Evolutionary conservation across 2,888 invertebrate genomes (phyloP), one percentile per base, ranked within the genome.

Genomic region (Auanema sp.): DNA sequence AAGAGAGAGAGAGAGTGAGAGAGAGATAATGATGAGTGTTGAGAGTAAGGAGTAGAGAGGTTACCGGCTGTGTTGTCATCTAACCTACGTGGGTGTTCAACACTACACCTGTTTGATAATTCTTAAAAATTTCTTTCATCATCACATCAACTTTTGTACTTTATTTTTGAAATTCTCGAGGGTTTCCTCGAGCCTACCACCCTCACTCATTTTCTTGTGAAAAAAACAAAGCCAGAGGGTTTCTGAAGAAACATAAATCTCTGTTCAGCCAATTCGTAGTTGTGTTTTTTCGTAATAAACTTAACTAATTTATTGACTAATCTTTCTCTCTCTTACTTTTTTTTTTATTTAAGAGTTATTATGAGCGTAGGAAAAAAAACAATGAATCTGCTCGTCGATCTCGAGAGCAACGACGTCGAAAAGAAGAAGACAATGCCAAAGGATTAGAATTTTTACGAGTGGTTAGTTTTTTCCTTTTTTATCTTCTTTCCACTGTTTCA

Each of bases 351-450:
- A 58, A 75, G 33, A 53, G 63, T 14, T 85, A 85, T 64, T 83
- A 83, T 83, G 85, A 85, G 57, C 83, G 85, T 55, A 77, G 85
- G n/a, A 79, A 83, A 64, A 84, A 85, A 71, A 85, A 85, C 75
- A 85, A 85, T 67, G 85, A 85, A 60, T 84, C 85, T 8, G 85
- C 85, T 6, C 83, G 84, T 63, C 74, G 85, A 54, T 85, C 85
- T 1, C 77, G 85, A 12, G 85, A 85, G 56, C 74, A 82, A 1
- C 69, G 85, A 6, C 75, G 85, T 23, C 77, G 78, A 75, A 84
- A 85, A 64, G 85, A 85, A 69, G 84, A 84, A 51, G 81, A 83
- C 65, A 84, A 84, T 16, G 82, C 83, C 16, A 63, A 83, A 55
- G 63, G 82, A 41, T 81, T 84, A 16, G 59, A 58, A 47, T 4